These are phyloP conservation scores for Mycteria americana DNA, from an alignment of 2,797 vertebrate species.

Conservation along the genomic window DNA sequence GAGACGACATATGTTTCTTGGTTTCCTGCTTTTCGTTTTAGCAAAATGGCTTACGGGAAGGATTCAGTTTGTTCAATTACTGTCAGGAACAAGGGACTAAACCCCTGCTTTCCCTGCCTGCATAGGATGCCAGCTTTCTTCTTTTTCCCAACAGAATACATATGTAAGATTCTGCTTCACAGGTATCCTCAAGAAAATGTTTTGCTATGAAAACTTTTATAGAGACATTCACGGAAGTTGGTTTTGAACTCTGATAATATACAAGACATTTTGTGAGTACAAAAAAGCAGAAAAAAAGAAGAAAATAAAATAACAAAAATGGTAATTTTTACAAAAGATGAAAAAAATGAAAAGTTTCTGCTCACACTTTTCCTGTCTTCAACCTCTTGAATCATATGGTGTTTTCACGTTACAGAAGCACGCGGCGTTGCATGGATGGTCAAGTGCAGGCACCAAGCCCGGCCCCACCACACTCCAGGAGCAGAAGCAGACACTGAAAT, in stretches of 20 bases:
- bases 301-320: neutral
- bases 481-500: neutral
- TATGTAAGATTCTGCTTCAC: neutral
- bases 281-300: neutral
- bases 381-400: rapidly evolving
- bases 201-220: neutral
- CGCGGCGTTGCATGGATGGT: neutral
- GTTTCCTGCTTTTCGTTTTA: neutral
- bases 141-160: neutral
- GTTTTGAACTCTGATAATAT: neutral
- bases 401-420: neutral
- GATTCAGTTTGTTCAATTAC: neutral
- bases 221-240: neutral
- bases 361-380: neutral
- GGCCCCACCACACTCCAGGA: too few species aligned
- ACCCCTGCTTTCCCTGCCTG: neutral
- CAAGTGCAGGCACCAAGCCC: neutral
- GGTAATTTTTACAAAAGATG: neutral
- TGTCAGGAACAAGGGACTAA: neutral
- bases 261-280: neutral
- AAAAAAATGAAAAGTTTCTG: neutral
- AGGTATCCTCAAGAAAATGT: neutral
- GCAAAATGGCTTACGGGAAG: neutral
- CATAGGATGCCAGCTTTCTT: neutral
- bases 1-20: neutral